phyloP scores from a whole-genome alignment of 2,888 invertebrate species.

The Nowickia ferox region DNA sequence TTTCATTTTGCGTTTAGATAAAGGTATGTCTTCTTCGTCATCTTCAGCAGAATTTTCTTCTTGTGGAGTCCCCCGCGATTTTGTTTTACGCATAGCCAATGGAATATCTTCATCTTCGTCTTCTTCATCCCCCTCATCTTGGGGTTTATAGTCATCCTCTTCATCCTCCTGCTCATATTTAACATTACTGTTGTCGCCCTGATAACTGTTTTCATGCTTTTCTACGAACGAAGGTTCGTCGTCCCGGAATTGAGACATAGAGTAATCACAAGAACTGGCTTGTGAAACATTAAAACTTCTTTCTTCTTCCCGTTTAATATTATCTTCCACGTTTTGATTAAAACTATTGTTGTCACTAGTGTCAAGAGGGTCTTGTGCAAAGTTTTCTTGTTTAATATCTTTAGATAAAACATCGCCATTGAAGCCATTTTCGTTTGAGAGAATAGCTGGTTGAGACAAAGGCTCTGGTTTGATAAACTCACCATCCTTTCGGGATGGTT shows the following conservation, averaged over 20 bases:
- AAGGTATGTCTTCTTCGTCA: slow-evolving; percentile 89
- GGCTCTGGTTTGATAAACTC: slow-evolving; percentile 80
- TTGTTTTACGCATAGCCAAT: slow-evolving; percentile 64
- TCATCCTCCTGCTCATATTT: slow-evolving; percentile 62
- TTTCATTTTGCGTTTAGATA: slow-evolving; percentile 85
- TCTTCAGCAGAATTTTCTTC: slow-evolving; percentile 78
- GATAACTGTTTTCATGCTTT: slow-evolving; percentile 79
- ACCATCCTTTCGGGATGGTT: slow-evolving; percentile 79
- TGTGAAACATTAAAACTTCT: slow-evolving; percentile 83
- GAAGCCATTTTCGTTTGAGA: slow-evolving; percentile 74
- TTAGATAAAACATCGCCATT: slow-evolving; percentile 66
- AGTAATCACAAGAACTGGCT: slow-evolving; percentile 89
- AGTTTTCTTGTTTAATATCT: slow-evolving; percentile 61
- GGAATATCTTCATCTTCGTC: slow-evolving; percentile 72
- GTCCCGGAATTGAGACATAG: slow-evolving; percentile 87
- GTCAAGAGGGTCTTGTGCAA: slow-evolving; percentile 59
- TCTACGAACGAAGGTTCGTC: slow-evolving; percentile 83
- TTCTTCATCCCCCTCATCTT: slow-evolving; percentile 27
- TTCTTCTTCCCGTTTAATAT: slow-evolving; percentile 77
- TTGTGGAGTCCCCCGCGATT: slow-evolving; percentile 41
- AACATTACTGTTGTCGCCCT: slow-evolving; percentile 80
- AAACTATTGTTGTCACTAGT: slow-evolving; percentile 52
- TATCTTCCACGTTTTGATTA: slow-evolving; percentile 78
- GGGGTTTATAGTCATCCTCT: slow-evolving; percentile 52
- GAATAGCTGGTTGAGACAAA: slow-evolving; percentile 76